These are phyloP conservation scores for Norana najaformis DNA, from an alignment of 2,888 invertebrate species.

Conservation along the genomic window DNA sequence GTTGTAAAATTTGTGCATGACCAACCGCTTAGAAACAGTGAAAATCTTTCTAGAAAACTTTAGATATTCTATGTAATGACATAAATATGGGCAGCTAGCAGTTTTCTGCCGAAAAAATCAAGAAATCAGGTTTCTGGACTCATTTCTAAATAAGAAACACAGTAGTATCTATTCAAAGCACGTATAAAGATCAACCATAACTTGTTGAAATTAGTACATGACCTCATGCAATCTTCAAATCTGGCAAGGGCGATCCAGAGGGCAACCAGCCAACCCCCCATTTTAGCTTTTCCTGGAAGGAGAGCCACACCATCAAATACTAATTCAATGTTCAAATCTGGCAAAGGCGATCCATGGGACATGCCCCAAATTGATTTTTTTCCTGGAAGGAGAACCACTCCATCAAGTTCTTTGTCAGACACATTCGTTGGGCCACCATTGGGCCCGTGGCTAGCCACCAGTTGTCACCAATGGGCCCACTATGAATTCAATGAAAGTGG, in stretches of 20 bases:
- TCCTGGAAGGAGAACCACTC: too few relatives aligned
- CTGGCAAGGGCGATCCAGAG: background rate
- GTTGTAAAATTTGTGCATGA: background rate
- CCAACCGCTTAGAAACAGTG: background rate
- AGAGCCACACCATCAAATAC: too few relatives aligned
- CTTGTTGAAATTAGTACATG: background rate
- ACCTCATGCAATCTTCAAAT: background rate
- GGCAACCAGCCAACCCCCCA: background rate
- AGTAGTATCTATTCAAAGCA: background rate
- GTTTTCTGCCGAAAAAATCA: too few relatives aligned
- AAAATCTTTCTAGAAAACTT: background rate
- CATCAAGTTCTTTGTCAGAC: too few relatives aligned
- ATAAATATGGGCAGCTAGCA: too few relatives aligned
- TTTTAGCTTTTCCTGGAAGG: too few relatives aligned
- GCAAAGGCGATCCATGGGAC: background rate
- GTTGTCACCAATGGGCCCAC: too few relatives aligned
- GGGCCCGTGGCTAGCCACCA: too few relatives aligned
- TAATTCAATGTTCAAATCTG: background rate
- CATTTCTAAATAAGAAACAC: background rate
- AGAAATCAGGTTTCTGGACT: background rate
- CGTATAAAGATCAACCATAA: background rate
- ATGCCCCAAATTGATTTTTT: background rate
- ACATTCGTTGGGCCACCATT: too few relatives aligned
- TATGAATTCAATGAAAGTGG: too few relatives aligned
- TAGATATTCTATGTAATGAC: background rate